Evolutionary conservation across 2,888 invertebrate species (phyloP).

Genomic region (Trissolcus brochymenae): DNA sequence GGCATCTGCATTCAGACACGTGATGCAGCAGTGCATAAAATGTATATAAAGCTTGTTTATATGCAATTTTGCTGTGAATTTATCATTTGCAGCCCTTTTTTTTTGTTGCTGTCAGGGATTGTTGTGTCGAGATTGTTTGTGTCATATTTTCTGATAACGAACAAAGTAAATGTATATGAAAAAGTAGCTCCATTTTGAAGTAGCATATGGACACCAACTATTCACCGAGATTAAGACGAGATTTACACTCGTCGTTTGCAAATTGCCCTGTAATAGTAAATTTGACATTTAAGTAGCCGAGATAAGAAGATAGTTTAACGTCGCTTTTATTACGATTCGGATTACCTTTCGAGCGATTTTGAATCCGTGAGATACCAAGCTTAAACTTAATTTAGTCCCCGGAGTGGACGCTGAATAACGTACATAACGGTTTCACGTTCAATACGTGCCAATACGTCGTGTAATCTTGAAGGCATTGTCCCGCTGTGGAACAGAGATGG

Average conservation of each 20-base stretch:
- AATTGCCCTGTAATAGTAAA: constrained; percentile 4
- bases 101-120: too few relatives aligned
- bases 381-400: constrained; percentile 46
- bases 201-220: neutral
- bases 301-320: constrained; percentile 30
- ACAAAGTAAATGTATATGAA: too few relatives aligned
- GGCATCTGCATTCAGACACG: too few relatives aligned
- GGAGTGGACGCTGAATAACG: constrained; percentile 17
- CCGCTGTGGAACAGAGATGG: constrained; percentile 42
- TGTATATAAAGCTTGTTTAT: too few relatives aligned
- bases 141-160: too few relatives aligned
- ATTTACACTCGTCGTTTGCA: neutral
- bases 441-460: constrained; percentile 60
- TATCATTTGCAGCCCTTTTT: too few relatives aligned
- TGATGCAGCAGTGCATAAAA: too few relatives aligned
- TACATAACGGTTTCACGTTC: constrained; percentile 33
- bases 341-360: constrained; percentile 32
- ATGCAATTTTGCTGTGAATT: too few relatives aligned
- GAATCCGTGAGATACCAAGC: constrained; percentile 24
- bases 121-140: too few relatives aligned
- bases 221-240: neutral
- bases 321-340: constrained; percentile 23
- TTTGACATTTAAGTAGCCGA: constrained; percentile 2
- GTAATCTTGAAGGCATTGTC: constrained; percentile 61
- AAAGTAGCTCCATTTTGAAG: too few relatives aligned